phyloP scores from a whole-genome alignment of 2,888 invertebrate genomes.

The Altica lythri region DNA sequence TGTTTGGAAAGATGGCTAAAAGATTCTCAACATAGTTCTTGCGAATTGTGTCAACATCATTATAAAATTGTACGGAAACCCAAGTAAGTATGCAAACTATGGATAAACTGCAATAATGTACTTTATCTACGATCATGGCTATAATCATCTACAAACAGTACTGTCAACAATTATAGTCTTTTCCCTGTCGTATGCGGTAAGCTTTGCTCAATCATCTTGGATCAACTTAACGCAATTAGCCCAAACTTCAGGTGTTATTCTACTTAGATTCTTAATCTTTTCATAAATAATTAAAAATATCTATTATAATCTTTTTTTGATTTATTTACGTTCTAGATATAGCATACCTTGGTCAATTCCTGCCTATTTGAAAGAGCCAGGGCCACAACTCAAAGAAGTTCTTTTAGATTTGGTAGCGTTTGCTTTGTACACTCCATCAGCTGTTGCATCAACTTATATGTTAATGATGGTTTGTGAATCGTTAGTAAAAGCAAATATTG shows the following conservation, averaged over 20 bases:
- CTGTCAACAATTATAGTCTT: background rate
- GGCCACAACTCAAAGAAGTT: constrained; percentile 57
- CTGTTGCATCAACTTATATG: constrained; percentile 56
- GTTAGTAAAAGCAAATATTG: constrained; percentile 47
- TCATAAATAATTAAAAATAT: background rate
- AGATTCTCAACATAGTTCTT: constrained; percentile 59
- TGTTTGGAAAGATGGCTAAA: constrained; percentile 65
- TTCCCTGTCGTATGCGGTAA: background rate
- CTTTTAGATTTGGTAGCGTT: constrained; percentile 60
- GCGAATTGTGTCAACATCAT: constrained; percentile 64
- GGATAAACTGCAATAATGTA: too few species aligned
- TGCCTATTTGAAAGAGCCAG: constrained; percentile 57
- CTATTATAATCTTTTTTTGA: too few species aligned
- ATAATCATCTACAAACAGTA: too few species aligned
- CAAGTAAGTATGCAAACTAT: constrained; percentile 42
- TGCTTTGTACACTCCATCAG: constrained; percentile 60
- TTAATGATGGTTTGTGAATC: constrained; percentile 55
- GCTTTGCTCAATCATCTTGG: too few species aligned
- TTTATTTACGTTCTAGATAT: constrained; percentile 18
- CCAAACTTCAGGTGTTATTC: too few species aligned
- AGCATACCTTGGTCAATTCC: constrained; percentile 51
- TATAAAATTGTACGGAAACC: constrained; percentile 59
- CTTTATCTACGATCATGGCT: background rate
- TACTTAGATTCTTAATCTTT: too few species aligned
- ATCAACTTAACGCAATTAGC: too few species aligned